Conservation (phyloP, 2,113 vertebrate genomes). For the Oncorhynchus mykiss region DNA sequence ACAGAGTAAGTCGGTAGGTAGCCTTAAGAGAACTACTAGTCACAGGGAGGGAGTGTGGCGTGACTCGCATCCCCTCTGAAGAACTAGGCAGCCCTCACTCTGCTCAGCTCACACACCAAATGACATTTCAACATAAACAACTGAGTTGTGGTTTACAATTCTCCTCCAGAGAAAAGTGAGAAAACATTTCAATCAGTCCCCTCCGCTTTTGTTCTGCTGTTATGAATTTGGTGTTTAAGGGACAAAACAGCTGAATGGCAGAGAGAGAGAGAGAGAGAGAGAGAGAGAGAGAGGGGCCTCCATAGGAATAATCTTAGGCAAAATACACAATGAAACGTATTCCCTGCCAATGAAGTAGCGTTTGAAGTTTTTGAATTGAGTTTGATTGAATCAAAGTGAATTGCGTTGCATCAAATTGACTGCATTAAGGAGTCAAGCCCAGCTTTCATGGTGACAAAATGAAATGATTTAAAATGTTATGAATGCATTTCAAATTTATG, state of each 20-base stretch:
- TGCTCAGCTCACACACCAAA: conserved; percentile 58
- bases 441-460: conserved; percentile 34
- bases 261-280: background rate
- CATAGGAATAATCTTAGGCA: conserved; percentile 44
- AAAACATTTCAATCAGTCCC: conserved; percentile 72
- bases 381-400: conserved; percentile 56
- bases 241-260: conserved; percentile 56
- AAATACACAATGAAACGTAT: conserved; percentile 54
- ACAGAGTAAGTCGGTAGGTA: conserved; percentile 63
- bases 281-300: too few relatives aligned
- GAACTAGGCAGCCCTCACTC: conserved; percentile 57
- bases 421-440: conserved; percentile 38
- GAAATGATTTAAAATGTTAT: conserved; percentile 43
- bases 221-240: conserved; percentile 72
- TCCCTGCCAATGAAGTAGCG: conserved; percentile 54
- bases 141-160: conserved; percentile 70
- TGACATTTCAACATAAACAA: conserved; percentile 72
- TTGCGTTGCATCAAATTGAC: conserved; percentile 29
- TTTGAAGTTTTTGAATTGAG: conserved; percentile 54
- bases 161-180: conserved; percentile 68
- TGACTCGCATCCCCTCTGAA: conserved; percentile 35
- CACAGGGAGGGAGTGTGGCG: conserved; percentile 52
- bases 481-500: conserved; percentile 19
- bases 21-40: conserved; percentile 48
- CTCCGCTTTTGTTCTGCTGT: conserved; percentile 64